phyloP scores from a whole-genome alignment of 2,797 vertebrate species.

The Acanthurus tractus region DNA sequence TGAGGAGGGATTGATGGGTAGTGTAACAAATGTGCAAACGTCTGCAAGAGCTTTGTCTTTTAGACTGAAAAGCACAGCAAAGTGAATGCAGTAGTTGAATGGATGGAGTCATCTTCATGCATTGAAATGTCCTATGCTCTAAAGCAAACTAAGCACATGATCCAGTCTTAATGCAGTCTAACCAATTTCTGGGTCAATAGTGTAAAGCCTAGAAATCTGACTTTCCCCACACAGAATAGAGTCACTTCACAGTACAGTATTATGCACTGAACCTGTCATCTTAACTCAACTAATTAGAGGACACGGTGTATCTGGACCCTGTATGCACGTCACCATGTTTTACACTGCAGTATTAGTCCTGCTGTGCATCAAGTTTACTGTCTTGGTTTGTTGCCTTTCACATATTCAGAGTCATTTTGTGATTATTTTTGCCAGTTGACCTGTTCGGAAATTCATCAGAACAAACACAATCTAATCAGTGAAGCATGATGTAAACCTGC shows the following conservation, averaged over 20 bases:
- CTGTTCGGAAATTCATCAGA: slow-evolving; percentile 43
- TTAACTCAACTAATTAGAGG: slow-evolving; percentile 70
- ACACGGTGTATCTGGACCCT: slow-evolving; percentile 62
- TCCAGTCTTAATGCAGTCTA: slow-evolving; percentile 55
- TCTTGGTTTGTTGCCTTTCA: slow-evolving; percentile 64
- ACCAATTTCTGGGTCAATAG: slow-evolving; percentile 65
- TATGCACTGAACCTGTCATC: slow-evolving; percentile 70
- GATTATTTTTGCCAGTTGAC: slow-evolving; percentile 51
- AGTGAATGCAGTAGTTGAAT: slow-evolving; percentile 40
- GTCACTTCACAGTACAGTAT: slow-evolving; percentile 59
- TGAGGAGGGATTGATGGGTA: slow-evolving; percentile 17
- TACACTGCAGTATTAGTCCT: slow-evolving; percentile 66
- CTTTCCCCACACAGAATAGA: slow-evolving; percentile 44
- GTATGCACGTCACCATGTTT: slow-evolving; percentile 64
- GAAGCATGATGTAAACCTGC: slow-evolving; percentile 52
- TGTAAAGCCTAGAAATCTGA: slow-evolving; percentile 57
- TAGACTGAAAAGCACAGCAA: slow-evolving; percentile 55
- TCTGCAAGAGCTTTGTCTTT: slow-evolving; percentile 37
- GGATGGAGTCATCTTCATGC: slow-evolving; percentile 42
- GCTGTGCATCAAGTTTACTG: slow-evolving; percentile 56
- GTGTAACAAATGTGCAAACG: slow-evolving; percentile 30
- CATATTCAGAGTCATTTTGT: slow-evolving; percentile 45
- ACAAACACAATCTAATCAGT: slow-evolving; percentile 40
- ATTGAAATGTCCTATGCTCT: slow-evolving; percentile 43
- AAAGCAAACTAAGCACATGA: slow-evolving; percentile 60